Evolutionary conservation across 2,888 invertebrate genomes (phyloP), one percentile per base, ranked within the genome.

Genomic region (Diplolepis rosae): DNA sequence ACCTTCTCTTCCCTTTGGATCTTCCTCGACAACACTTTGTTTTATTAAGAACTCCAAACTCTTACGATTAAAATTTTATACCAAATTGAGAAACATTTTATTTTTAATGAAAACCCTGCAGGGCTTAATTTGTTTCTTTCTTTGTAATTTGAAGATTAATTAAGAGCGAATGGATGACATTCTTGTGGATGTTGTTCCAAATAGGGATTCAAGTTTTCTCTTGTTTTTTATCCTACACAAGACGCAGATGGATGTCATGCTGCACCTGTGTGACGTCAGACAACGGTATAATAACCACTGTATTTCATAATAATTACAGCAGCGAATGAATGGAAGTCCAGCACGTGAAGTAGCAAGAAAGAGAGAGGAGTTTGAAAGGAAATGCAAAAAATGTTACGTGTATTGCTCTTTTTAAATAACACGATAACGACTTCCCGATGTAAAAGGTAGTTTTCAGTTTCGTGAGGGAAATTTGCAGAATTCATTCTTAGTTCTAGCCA

Each of bases 221-320:
- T 42, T 39, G 24, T 61, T 61, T 35, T 45, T 61, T 66, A 50
- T 52, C 51, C 66, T 67, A 65, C 65, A 71, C 66, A 69, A 71
- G 68, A 73, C 70, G 70, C 69, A 61, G 70, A 74, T 71, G 74
- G 50, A 69, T 72, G 71, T 72, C 56, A 71, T 74, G 77, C 83
- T 80, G 79, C 83, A 80, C 83, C 83, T 83, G 79, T 72, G 76
- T 83, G 83, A 83, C 83, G 82, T 84, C 82, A 83, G 70, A 78
- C 80, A 79, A 79, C 80, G 79, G 77, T 78, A 78, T 76, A 78
- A 78, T 79, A 76, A 78, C 66, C 71, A 73, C 74, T 76, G 76
- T 77, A 79, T 82, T 82, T 81, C 79, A 79, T 79, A 80, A 82
- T 77, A 80, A 79, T 71, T 71, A 79, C 73, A 35, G 68, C 61